phyloP scores from a whole-genome alignment of 1,140 invertebrate genomes.

The Camponotus vicinus region DNA sequence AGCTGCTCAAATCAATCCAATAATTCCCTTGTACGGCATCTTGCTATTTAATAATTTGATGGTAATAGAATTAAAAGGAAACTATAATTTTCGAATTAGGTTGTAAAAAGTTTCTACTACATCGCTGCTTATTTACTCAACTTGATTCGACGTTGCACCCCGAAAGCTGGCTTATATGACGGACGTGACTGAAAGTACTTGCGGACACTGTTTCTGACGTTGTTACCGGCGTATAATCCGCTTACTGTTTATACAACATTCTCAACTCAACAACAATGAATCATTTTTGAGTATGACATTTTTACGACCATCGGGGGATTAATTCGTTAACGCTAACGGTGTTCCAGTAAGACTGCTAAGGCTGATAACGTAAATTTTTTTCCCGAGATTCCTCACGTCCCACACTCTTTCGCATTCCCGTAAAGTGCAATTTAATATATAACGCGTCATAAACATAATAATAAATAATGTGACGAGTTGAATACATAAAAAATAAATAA shows the following conservation, averaged over 20 bases:
- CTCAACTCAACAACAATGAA: conserved; percentile 19
- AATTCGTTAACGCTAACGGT: conserved; percentile 23
- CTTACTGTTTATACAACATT: conserved; percentile 42
- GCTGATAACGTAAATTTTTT: neutral
- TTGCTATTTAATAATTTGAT: neutral
- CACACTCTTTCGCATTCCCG: neutral
- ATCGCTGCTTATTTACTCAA: neutral
- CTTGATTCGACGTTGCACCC: neutral
- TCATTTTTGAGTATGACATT: conserved; percentile 35
- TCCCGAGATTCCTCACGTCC: neutral
- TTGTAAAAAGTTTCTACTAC: neutral
- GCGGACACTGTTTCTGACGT: conserved; percentile 48
- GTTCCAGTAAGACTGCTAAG: neutral
- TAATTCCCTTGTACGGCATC: neutral
- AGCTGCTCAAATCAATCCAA: neutral
- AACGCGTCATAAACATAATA: neutral
- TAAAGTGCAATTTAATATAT: neutral
- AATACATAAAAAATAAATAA: neutral
- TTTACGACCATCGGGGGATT: conserved; percentile 19
- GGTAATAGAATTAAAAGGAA: neutral
- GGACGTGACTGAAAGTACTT: conserved; percentile 42
- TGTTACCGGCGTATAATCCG: conserved; percentile 42
- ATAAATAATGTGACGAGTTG: neutral
- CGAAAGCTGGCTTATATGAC: neutral
- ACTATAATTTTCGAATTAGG: neutral